Conservation (phyloP, 2,888 invertebrate genomes). For the Sarcophaga rosellei region DNA sequence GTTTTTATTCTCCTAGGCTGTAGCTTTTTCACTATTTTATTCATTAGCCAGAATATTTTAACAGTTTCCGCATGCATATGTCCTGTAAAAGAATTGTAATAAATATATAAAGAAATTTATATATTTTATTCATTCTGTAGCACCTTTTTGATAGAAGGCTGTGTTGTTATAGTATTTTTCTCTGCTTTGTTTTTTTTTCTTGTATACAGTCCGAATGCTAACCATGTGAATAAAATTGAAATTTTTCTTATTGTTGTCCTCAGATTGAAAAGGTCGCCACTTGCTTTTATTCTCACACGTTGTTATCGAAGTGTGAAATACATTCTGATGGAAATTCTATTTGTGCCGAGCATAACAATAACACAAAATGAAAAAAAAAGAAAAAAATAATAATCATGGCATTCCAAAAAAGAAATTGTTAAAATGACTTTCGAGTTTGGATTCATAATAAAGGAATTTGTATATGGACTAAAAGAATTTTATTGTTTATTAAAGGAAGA, state of each 20-base stretch:
- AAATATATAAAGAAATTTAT: no score
- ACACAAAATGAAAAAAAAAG: neutral
- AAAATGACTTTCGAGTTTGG: slow-evolving; percentile 10
- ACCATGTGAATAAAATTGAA: slow-evolving; percentile 10
- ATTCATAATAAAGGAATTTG: neutral
- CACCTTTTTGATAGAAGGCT: no score
- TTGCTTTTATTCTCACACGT: neutral
- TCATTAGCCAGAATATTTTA: no score
- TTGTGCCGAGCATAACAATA: neutral
- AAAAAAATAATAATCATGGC: neutral
- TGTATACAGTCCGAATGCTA: no score
- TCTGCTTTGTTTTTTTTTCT: no score
- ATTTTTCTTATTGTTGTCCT: neutral
- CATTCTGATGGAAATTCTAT: slow-evolving; percentile 10
- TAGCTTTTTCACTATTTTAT: no score
- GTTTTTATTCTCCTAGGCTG: no score
- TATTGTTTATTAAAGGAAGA: neutral
- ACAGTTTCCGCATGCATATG: no score
- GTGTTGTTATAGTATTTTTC: no score
- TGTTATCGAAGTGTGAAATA: slow-evolving; percentile 30
- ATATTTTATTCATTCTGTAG: no score
- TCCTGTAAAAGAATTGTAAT: no score
- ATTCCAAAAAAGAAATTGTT: slow-evolving; percentile 24
- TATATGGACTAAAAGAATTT: neutral
- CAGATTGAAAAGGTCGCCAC: neutral